phyloP scores from a whole-genome alignment of 2,113 vertebrate species.

The Ceyx melanurus region DNA sequence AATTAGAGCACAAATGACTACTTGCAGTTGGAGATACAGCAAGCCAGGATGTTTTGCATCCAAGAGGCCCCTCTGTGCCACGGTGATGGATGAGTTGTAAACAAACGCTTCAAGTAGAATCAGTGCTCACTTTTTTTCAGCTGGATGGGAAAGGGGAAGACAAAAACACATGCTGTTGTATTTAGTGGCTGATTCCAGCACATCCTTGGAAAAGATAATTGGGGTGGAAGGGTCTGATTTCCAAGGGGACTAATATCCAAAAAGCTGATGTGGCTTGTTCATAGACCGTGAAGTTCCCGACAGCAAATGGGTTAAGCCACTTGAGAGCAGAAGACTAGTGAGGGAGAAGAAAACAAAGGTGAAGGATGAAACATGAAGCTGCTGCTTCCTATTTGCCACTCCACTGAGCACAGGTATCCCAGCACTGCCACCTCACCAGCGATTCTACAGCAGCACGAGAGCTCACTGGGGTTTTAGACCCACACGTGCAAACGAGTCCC shows the following conservation, averaged over 20 bases:
- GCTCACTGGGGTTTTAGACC: background rate
- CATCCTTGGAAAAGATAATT: background rate
- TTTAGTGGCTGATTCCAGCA: background rate
- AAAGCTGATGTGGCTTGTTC: background rate
- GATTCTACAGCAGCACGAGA: background rate
- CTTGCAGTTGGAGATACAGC: background rate
- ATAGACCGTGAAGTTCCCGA: background rate
- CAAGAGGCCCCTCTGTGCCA: background rate
- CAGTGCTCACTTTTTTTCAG: background rate
- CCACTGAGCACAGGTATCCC: background rate
- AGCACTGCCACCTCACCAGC: background rate
- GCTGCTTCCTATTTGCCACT: background rate
- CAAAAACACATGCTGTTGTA: background rate
- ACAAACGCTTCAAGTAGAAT: background rate
- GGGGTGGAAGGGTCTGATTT: background rate
- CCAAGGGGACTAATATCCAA: background rate
- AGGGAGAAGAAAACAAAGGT: background rate
- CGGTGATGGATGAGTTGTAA: background rate
- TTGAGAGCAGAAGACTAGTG: background rate
- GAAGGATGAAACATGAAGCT: background rate
- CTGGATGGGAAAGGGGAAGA: background rate
- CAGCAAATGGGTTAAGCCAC: background rate
- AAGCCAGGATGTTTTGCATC: background rate
- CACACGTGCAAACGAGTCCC: background rate
- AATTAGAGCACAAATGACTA: background rate